Conservation (phyloP, 2,113 vertebrate genomes). For the Lycocorax pyrrhopterus region DNA sequence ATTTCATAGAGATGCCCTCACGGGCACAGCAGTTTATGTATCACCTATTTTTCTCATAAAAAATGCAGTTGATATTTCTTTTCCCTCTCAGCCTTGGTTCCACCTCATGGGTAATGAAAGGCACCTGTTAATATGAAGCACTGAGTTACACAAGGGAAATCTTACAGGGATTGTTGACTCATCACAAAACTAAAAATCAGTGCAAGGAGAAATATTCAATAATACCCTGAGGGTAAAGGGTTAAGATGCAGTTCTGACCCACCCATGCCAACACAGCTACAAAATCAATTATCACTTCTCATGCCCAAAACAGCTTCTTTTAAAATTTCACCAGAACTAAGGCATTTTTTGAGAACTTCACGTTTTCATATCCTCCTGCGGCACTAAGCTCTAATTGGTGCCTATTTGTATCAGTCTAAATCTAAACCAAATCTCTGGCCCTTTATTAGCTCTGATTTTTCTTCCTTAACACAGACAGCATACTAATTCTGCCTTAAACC, state of each 20-base stretch:
- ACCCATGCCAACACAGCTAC: background rate
- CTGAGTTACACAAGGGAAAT: background rate
- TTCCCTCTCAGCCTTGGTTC: background rate
- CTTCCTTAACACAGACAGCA: background rate
- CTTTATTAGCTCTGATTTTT: background rate
- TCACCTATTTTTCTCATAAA: background rate
- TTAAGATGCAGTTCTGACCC: background rate
- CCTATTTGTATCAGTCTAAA: background rate
- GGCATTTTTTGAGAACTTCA: background rate
- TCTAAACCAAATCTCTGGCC: background rate
- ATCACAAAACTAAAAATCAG: background rate
- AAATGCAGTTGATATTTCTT: background rate
- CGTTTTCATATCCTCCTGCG: background rate
- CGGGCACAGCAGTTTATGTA: background rate
- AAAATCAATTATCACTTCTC: background rate
- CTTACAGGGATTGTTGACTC: background rate
- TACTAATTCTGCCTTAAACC: background rate
- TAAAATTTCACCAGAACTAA: background rate
- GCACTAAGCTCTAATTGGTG: background rate
- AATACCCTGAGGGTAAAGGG: background rate
- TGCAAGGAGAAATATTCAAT: rapidly evolving
- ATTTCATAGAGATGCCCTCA: background rate
- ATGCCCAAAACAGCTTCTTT: background rate
- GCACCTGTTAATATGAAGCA: rapidly evolving
- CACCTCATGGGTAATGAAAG: background rate